Conservation (phyloP, 2,797 vertebrate genomes). For the Octomys mimax region DNA sequence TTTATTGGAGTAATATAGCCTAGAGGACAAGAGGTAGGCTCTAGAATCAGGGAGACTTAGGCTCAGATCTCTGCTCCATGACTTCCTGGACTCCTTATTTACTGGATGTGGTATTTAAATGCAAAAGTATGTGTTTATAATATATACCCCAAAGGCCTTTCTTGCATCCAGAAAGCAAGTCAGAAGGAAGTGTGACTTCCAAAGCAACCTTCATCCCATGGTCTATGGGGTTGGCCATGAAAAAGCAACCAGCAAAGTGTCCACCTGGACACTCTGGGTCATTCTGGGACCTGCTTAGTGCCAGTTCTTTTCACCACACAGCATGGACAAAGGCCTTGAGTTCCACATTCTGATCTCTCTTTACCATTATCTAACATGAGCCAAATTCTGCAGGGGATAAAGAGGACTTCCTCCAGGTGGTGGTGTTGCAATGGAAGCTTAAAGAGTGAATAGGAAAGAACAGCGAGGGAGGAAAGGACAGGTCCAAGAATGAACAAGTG, state of each 20-base stretch:
- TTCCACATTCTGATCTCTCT: background rate
- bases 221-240: background rate
- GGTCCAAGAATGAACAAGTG: background rate
- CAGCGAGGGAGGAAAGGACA: background rate
- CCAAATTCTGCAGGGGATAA: background rate
- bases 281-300: background rate
- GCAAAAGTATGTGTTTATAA: background rate
- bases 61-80: background rate
- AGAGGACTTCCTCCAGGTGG: background rate
- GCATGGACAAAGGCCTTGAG: background rate
- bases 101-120: background rate
- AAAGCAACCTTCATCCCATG: background rate
- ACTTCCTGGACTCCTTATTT: background rate
- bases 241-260: background rate
- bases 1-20: background rate
- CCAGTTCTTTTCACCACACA: background rate
- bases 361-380: background rate
- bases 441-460: constrained; percentile 15
- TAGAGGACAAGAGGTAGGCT: background rate
- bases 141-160: background rate
- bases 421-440: background rate
- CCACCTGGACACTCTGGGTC: background rate
- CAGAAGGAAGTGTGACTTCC: background rate
- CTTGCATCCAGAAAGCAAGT: background rate
- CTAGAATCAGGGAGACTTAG: background rate